Evolutionary conservation across 2,113 vertebrate genomes (phyloP), one percentile per base, ranked within the genome.

Genomic region (Centrocercus urophasianus): DNA sequence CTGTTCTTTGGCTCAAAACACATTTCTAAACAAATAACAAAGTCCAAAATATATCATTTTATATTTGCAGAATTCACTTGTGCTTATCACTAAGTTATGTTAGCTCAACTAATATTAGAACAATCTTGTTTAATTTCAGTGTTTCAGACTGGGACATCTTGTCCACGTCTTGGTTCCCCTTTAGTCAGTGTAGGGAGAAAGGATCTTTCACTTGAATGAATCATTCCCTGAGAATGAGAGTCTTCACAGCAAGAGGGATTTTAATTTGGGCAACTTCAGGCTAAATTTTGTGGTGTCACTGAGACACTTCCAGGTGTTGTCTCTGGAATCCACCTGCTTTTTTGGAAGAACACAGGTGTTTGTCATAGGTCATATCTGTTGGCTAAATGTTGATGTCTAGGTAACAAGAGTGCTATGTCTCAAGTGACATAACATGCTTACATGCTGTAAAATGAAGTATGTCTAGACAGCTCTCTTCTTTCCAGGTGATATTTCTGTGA

Each of bases 301-400:
- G 15, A 69, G 67, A 27, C 3, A 40, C 2, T 47, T 7, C 81
- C 1, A 0, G 13, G 8, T 47, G 52, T 30, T 6, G 5, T 63
- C 0, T 16, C 79, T 57, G 9, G 30, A 10, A 90, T 34, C 14
- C 38, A 61, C 66, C 30, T 90, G 13, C 24, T 88, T 8, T 65
- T 70, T n/a, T 40, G 45, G 17, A 93, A 65, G 11, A 15, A n/a
- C 34, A 79, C 6, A 85, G 21, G 16, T 91, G 30, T 84, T 43
- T 74, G 22, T 85, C 32, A 24, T 38, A 52, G 56, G 12, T 60
- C 43, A 16, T 28, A 54, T 83, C 38, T 83, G 15, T 66, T 80
- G 50, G 8, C 11, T 8, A 73, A 47, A 17, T 66, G 4, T 70
- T 17, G 1, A 10, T 63, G n/a, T 63, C n/a, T 86, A 2, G 3